These are phyloP conservation scores for Caranx melampygus DNA, from an alignment of 2,113 vertebrate genomes.

Conservation along the genomic window DNA sequence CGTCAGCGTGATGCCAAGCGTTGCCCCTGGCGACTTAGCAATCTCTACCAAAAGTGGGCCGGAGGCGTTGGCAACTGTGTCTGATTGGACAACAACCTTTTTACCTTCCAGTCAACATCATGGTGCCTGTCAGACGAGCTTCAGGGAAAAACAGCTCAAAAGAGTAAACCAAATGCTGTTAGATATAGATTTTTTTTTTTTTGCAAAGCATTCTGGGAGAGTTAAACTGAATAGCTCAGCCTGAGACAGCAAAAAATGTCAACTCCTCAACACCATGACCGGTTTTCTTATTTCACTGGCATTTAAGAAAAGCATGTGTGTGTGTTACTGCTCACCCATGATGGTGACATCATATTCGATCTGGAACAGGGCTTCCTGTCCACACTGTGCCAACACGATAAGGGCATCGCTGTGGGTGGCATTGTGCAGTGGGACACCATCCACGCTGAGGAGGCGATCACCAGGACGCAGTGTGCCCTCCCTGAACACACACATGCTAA, in stretches of 20 bases:
- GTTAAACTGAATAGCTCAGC: conserved; percentile 17
- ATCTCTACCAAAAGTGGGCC: conserved; percentile 96
- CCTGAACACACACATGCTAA: conserved; percentile 74
- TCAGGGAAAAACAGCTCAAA: neutral
- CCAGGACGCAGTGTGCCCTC: conserved; percentile 94
- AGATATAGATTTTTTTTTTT: neutral
- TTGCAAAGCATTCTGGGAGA: conserved; percentile 27
- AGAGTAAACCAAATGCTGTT: neutral
- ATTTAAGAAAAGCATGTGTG: conserved; percentile 28
- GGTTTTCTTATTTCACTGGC: conserved; percentile 13
- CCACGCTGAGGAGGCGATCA: conserved; percentile 92
- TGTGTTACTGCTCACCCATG: conserved; percentile 87
- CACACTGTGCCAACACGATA: conserved; percentile 89
- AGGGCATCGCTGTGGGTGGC: conserved; percentile 89
- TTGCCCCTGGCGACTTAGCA: conserved; percentile 89
- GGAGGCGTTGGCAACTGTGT: conserved; percentile 89
- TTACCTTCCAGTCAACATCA: neutral
- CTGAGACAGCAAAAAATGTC: conserved; percentile 14
- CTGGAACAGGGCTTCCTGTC: conserved; percentile 94
- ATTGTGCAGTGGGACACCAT: conserved; percentile 91
- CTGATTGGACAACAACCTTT: conserved; percentile 72
- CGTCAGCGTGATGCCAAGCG: conserved; percentile 90
- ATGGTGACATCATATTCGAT: conserved; percentile 96
- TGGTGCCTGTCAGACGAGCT: neutral
- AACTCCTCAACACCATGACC: conserved; percentile 31